A percentile compares a stretch with the other conserved stretches of the same genome.
phyloP scores from a whole-genome alignment of 2,888 invertebrate species.

The Melanargia galathea region DNA sequence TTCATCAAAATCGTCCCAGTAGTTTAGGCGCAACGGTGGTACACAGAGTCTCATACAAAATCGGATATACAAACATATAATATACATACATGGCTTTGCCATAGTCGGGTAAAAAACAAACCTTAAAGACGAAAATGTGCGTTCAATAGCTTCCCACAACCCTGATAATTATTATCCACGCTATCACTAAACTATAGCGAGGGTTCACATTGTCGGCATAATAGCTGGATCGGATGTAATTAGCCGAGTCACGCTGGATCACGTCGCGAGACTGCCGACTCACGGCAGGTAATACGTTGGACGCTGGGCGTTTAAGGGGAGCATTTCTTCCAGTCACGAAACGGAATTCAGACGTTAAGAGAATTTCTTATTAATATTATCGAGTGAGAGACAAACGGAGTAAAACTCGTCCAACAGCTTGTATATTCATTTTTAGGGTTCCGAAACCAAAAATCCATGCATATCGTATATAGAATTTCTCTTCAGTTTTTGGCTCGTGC shows the following conservation, averaged over 20 bases:
- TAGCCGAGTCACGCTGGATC: not conserved
- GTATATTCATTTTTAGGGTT: no score
- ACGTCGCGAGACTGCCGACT: not conserved
- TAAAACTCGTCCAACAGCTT: not conserved
- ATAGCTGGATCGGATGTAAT: not conserved
- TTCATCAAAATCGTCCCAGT: no score
- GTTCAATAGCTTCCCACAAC: no score
- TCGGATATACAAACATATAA: no score
- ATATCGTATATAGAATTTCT: no score
- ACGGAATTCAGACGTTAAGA: not conserved
- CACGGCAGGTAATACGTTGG: not conserved
- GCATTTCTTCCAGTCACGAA: not conserved
- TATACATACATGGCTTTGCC: no score
- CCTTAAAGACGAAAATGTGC: no score
- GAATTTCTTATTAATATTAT: conserved; percentile 2
- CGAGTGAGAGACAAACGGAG: not conserved
- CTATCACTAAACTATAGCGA: not conserved
- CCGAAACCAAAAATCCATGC: no score
- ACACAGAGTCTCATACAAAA: no score
- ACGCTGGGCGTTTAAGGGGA: not conserved
- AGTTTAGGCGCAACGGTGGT: no score
- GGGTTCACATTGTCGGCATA: not conserved
- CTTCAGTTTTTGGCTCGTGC: no score
- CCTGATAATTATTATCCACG: not conserved
- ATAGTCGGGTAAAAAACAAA: no score